A percentile compares a stretch with the other conserved stretches of the same genome.
These are phyloP conservation scores for Parnassius glacialis DNA, from an alignment of 2,888 invertebrate genomes.

Conservation along the genomic window DNA sequence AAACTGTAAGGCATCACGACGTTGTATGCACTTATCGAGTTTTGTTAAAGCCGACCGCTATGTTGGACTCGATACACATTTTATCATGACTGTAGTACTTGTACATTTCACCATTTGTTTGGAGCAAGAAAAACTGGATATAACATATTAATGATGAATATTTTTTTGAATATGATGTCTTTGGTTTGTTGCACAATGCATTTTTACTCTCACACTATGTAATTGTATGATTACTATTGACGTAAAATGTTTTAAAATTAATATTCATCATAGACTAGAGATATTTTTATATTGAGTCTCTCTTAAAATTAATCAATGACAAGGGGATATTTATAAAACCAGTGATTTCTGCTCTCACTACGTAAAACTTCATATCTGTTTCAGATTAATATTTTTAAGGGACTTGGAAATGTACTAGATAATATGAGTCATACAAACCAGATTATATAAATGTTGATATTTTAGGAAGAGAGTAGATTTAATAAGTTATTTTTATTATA, in stretches of 20 bases:
- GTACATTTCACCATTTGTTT: no score
- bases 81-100: no score
- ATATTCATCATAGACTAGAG: constrained; percentile 5
- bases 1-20: no score
- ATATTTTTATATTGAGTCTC: not conserved
- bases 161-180: not conserved
- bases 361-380: constrained; percentile 23
- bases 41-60: no score
- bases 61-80: no score
- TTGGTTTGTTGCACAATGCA: not conserved
- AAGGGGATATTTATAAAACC: constrained; percentile 3
- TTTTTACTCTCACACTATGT: not conserved
- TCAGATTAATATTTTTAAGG: constrained; percentile 15
- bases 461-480: constrained; percentile 30
- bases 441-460: constrained; percentile 32
- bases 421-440: constrained; percentile 17
- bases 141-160: not conserved
- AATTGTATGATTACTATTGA: not conserved
- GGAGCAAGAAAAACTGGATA: not conserved
- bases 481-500: constrained; percentile 34
- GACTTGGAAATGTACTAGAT: constrained; percentile 7
- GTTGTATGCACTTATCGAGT: no score
- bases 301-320: constrained; percentile 6
- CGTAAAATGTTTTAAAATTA: not conserved
- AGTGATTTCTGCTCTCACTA: constrained; percentile 6